Percentiles rank a stretch among this genome's conserved stretches.
Conservation (phyloP, 2,888 invertebrate species). For the Drosophila kanekoi region DNA sequence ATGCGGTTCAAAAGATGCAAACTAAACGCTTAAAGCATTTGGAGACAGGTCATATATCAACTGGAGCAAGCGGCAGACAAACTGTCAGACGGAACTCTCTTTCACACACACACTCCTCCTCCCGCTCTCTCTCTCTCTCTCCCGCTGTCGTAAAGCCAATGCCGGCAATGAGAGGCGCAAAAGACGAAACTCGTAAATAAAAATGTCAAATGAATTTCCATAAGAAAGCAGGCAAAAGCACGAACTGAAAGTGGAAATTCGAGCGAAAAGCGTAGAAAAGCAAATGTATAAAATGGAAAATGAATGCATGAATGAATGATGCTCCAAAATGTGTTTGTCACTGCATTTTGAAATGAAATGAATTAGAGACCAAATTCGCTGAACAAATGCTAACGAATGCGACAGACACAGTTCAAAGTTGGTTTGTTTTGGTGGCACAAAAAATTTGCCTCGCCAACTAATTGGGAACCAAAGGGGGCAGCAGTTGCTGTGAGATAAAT, state of each 20-base stretch:
- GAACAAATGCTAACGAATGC: conserved; percentile 31
- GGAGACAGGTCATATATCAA: conserved; percentile 59
- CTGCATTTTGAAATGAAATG: conserved; percentile 38
- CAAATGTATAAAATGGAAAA: conserved; percentile 22
- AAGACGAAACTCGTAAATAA: conserved; percentile 68
- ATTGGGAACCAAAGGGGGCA: conserved; percentile 25
- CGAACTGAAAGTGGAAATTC: conserved; percentile 61
- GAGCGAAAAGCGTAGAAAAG: conserved; percentile 14
- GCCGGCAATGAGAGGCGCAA: conserved; percentile 47
- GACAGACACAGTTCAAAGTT: conserved; percentile 34
- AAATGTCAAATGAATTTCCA: conserved; percentile 73
- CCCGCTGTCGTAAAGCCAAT: conserved; percentile 37
- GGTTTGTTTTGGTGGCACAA: conserved; percentile 8
- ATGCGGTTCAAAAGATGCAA: conserved; percentile 54
- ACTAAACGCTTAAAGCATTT: conserved; percentile 47
- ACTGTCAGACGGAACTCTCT: conserved; percentile 23
- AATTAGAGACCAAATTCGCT: conserved; percentile 47
- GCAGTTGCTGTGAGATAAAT: not conserved
- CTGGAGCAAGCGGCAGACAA: conserved; percentile 44
- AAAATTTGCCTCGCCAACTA: conserved; percentile 28
- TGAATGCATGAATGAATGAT: conserved; percentile 18
- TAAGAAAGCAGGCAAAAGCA: conserved; percentile 60
- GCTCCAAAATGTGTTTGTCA: conserved; percentile 39
- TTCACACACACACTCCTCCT: not conserved
- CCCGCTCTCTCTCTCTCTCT: not conserved